A percentile compares a stretch with the other conserved stretches of the same genome.
Evolutionary conservation across 2,888 invertebrate species (phyloP).

Genomic region (Athrips mouffetella): DNA sequence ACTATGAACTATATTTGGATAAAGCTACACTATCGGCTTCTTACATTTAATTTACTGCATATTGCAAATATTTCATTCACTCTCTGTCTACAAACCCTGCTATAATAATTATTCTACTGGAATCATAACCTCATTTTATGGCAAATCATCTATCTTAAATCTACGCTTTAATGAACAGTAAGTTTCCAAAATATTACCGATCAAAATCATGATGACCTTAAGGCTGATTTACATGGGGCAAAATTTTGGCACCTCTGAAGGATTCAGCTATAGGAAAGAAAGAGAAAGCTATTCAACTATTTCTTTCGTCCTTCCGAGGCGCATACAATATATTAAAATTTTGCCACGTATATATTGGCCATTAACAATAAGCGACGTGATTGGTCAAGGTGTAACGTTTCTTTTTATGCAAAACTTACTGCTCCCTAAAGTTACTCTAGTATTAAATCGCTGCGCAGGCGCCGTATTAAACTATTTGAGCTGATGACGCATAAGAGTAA

Average conservation of each 20-base stretch:
- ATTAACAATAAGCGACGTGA: neutral
- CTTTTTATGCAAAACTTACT: neutral
- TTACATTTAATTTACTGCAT: neutral
- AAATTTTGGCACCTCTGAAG: too few relatives aligned
- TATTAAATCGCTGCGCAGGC: too few relatives aligned
- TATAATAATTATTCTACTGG: constrained; percentile 30
- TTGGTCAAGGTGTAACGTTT: neutral
- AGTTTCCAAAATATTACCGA: neutral
- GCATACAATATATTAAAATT: too few relatives aligned
- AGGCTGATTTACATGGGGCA: too few relatives aligned
- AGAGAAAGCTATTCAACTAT: too few relatives aligned
- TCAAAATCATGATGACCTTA: too few relatives aligned
- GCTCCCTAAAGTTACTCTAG: neutral
- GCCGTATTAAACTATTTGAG: too few relatives aligned
- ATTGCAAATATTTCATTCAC: constrained; percentile 10
- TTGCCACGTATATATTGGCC: neutral
- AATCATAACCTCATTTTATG: constrained; percentile 28
- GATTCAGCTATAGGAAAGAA: too few relatives aligned
- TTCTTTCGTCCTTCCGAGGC: too few relatives aligned
- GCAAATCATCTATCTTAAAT: constrained; percentile 23
- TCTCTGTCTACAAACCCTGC: constrained; percentile 23
- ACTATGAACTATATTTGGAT: constrained; percentile 8
- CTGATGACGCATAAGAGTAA: too few relatives aligned
- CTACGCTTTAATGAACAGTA: constrained; percentile 7
- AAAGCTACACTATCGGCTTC: constrained; percentile 13